Percentiles rank a stretch among this genome's conserved stretches.
Evolutionary conservation across 2,797 vertebrate genomes (phyloP).

Genomic region (Okamejei kenojei): DNA sequence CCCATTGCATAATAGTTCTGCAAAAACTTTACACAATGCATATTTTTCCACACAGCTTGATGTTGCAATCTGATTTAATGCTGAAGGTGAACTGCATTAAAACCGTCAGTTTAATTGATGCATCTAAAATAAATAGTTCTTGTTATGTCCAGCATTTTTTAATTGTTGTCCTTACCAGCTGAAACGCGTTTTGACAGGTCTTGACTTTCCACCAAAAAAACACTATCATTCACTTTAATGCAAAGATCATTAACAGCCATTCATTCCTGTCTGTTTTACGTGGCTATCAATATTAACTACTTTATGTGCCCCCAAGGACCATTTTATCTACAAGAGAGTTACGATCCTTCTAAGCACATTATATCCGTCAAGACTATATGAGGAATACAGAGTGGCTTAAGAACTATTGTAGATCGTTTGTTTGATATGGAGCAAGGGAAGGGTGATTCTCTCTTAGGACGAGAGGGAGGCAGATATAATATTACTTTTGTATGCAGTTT

Average conservation of each 20-base stretch:
- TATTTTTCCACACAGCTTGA: constrained; percentile 2
- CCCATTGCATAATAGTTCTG: neutral
- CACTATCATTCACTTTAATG: constrained; percentile 24
- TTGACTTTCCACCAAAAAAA: constrained; percentile 12
- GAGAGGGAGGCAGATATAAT: neutral
- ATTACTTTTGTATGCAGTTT: neutral
- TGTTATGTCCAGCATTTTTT: constrained; percentile 18
- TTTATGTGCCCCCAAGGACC: constrained; percentile 23
- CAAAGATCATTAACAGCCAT: constrained; percentile 31
- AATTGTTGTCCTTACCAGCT: constrained; percentile 21
- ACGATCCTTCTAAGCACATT: constrained; percentile 1
- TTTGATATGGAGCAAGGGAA: neutral
- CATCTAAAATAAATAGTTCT: constrained; percentile 11
- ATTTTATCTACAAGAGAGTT: constrained; percentile 32
- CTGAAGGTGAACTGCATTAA: neutral
- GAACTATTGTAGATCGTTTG: neutral
- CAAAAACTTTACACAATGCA: constrained; percentile 21
- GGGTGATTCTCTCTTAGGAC: neutral
- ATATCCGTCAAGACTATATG: neutral
- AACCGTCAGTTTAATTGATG: constrained; percentile 22
- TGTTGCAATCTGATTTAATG: constrained; percentile 22
- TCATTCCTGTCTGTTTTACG: constrained; percentile 33
- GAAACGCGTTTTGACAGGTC: constrained; percentile 6
- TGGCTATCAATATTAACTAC: constrained; percentile 37
- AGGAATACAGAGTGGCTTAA: constrained; percentile 15